Base-by-base conservation (phyloP, 2,888 invertebrate genomes). In the Drosophila pseudotakahashii region DNA sequence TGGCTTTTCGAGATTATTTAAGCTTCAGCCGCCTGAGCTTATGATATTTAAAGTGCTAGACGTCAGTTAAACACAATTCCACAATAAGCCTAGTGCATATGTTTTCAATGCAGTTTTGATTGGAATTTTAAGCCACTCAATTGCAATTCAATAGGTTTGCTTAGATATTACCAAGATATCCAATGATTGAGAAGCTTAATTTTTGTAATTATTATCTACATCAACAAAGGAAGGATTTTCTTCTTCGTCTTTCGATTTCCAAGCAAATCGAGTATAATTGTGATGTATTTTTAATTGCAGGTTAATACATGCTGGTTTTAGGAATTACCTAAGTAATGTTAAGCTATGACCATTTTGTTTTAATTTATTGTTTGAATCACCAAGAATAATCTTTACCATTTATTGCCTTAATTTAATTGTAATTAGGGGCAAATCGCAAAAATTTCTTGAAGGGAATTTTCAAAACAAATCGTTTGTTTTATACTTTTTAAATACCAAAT, bases 1-100 rank as follows among this genome's bases (percentile, higher is more conserved):
- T 34, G 32, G 66, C 32, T 47, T 66, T 44, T 54, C 54, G 37
- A 39, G 45, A 67, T 66, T 66, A 66, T 23, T 45, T 39, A 44
- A 45, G 45, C 26, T 39, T 14, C 45, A 66, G 11, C 23, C 37
- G 37, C 23, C 16, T 23, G 67, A 9, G 54, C 54, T 53, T 37
- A 44, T 16, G 67, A 53, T 34, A 32, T 37, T 32, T 44, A 53
- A 64, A 53, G 32, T 64, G 10, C 44, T 16, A 11, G 19, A 19
- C 5, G 26, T 13, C 16, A 36, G 16, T 58, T 30, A n/a, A 52
- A 9, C 44, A 11, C 44, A 23, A n/a, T 23, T 37, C 39, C 3
- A n/a, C 30, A 58, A 39, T 32, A 39, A 55, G 42, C 34, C 42
- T 16, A 7, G 10, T 36, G 26, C 26, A 36, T 44, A 30, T 19